These are phyloP conservation scores for Drosophila serrata DNA, from an alignment of 1,140 invertebrate species.

Conservation along the genomic window DNA sequence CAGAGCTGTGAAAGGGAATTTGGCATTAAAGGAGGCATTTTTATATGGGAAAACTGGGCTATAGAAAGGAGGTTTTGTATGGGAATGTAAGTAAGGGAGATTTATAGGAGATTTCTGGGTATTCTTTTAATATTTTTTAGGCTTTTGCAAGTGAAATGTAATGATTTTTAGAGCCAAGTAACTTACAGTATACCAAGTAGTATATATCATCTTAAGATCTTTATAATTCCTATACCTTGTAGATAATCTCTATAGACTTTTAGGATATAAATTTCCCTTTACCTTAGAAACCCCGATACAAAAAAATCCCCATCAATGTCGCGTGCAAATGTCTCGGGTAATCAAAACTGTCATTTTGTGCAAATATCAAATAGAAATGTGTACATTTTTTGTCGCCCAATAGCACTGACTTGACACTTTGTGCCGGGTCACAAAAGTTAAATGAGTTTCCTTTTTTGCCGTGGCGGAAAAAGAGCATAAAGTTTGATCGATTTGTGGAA, in stretches of 20 bases:
- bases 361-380: conserved; percentile 70
- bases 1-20: conserved; percentile 34
- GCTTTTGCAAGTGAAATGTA: neutral
- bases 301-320: conserved; percentile 19
- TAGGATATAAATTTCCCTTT: neutral
- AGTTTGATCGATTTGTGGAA: conserved; percentile 73
- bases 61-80: neutral
- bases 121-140: neutral
- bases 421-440: conserved; percentile 63
- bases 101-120: rapidly evolving
- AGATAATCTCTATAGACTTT: neutral
- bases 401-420: conserved; percentile 61
- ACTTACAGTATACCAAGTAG: neutral
- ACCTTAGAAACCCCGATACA: neutral
- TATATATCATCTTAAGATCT: neutral
- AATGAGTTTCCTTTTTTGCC: conserved; percentile 65
- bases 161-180: neutral
- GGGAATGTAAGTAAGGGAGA: too few relatives aligned
- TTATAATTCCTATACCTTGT: neutral
- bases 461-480: conserved; percentile 3
- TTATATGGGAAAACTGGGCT: conserved; percentile 1
- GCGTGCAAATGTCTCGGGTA: conserved; percentile 52
- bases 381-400: conserved; percentile 52
- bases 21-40: conserved; percentile 11
- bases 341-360: conserved; percentile 57